Conservation (phyloP, 2,888 invertebrate species). For the Lagria hirta region DNA sequence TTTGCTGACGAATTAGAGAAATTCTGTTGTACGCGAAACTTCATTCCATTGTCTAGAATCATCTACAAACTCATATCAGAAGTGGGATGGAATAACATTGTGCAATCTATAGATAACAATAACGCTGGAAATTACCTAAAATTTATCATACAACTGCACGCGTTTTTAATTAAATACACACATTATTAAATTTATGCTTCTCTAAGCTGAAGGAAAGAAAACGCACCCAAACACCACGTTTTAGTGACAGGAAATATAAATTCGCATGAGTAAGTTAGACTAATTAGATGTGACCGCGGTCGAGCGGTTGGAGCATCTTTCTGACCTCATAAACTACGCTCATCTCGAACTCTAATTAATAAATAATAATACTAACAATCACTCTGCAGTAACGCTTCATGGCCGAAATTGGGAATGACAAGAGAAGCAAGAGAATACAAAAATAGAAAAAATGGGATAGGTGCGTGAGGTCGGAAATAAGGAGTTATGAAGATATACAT, state of each 20-base stretch:
- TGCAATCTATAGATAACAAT: too few species aligned
- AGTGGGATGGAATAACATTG: too few species aligned
- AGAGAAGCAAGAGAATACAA: too few species aligned
- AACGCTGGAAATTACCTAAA: too few species aligned
- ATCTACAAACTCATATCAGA: too few species aligned
- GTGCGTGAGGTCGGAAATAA: conserved; percentile 2
- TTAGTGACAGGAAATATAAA: conserved; percentile 43
- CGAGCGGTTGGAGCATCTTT: conserved; percentile 38
- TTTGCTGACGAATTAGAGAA: too few species aligned
- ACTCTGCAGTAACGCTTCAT: too few species aligned
- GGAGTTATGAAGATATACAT: background rate
- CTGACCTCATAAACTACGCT: conserved; percentile 42
- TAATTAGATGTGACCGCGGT: conserved; percentile 35
- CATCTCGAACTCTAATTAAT: too few species aligned
- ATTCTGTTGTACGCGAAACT: too few species aligned
- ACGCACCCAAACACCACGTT: conserved; percentile 31
- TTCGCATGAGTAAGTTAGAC: conserved; percentile 37
- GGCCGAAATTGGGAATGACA: too few species aligned
- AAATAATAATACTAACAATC: too few species aligned
- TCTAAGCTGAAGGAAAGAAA: conserved; percentile 6
- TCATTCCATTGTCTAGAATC: too few species aligned
- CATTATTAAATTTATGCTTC: conserved; percentile 9
- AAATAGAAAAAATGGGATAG: background rate
- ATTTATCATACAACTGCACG: conserved; percentile 1
- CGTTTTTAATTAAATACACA: conserved; percentile 1